phyloP scores from a whole-genome alignment of 2,113 vertebrate genomes.

The Colistium nudipinnis region DNA sequence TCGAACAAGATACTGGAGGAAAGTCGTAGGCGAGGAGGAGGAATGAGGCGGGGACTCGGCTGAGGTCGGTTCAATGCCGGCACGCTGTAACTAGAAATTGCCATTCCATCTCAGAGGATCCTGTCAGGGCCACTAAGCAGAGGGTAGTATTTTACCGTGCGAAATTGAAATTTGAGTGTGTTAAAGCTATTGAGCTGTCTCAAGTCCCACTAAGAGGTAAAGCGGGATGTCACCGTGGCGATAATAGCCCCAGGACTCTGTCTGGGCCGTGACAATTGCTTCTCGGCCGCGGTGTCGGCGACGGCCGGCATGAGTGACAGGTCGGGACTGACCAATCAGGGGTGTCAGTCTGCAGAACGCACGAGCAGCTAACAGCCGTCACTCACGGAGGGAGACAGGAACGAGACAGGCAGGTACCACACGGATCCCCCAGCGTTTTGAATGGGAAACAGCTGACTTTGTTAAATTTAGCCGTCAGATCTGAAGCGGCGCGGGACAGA shows the following conservation, averaged over 20 bases:
- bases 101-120: conserved; percentile 29
- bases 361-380: conserved; percentile 50
- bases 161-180: conserved; percentile 48
- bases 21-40: conserved; percentile 5
- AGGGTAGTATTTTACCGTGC: conserved; percentile 8
- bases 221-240: conserved; percentile 52
- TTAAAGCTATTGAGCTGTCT: conserved; percentile 41
- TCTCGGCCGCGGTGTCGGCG: conserved; percentile 38
- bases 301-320: conserved; percentile 59
- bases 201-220: conserved; percentile 43
- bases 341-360: conserved; percentile 58
- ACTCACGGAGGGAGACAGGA: conserved; percentile 27
- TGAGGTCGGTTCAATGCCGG: conserved; percentile 14
- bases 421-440: conserved; percentile 23
- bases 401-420: conserved; percentile 59
- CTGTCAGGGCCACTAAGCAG: conserved; percentile 8
- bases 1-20: background rate
- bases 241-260: conserved; percentile 56
- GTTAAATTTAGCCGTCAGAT: conserved; percentile 65
- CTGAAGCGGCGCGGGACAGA: conserved; percentile 28
- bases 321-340: conserved; percentile 69
- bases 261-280: conserved; percentile 37
- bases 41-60: background rate
- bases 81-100: conserved; percentile 29
- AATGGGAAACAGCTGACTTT: conserved; percentile 54